phyloP scores from a whole-genome alignment of 2,113 vertebrate genomes.

The Callopanchax toddi region DNA sequence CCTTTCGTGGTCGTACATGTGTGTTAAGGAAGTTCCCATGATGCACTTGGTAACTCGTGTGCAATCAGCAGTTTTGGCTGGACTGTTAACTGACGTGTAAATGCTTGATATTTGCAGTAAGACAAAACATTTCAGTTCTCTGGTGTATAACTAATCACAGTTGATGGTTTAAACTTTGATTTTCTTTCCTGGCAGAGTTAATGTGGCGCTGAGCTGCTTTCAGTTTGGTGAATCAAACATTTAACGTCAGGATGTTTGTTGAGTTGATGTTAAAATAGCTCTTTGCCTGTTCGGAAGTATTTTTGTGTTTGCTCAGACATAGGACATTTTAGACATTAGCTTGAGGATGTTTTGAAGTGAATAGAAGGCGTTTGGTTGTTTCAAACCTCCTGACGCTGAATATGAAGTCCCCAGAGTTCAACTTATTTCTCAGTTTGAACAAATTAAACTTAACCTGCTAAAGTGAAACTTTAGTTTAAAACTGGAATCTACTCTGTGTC shows the following conservation, averaged over 20 bases:
- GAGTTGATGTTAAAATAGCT: conserved; percentile 26
- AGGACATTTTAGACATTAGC: conserved; percentile 12
- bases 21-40: conserved; percentile 15
- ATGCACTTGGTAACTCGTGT: conserved; percentile 32
- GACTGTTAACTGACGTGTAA: conserved; percentile 60
- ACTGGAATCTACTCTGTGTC: background rate
- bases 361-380: conserved; percentile 22
- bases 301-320: conserved; percentile 31
- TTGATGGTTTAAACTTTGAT: conserved; percentile 21
- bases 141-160: conserved; percentile 21
- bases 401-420: conserved; percentile 38
- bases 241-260: conserved; percentile 13
- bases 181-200: background rate
- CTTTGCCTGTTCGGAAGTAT: conserved; percentile 26
- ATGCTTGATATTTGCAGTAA: conserved; percentile 21
- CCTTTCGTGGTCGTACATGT: background rate
- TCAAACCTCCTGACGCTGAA: conserved; percentile 4
- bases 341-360: conserved; percentile 27
- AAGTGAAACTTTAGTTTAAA: background rate
- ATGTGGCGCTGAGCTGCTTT: conserved; percentile 26
- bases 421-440: conserved; percentile 6
- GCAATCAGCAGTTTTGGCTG: conserved; percentile 58
- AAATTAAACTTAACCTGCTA: conserved; percentile 25
- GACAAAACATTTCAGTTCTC: conserved; percentile 36
- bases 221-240: conserved; percentile 15